Percentiles rank a stretch among this genome's conserved stretches.
phyloP scores from a whole-genome alignment of 1,140 invertebrate species.

The Caenorhabditis remanei region DNA sequence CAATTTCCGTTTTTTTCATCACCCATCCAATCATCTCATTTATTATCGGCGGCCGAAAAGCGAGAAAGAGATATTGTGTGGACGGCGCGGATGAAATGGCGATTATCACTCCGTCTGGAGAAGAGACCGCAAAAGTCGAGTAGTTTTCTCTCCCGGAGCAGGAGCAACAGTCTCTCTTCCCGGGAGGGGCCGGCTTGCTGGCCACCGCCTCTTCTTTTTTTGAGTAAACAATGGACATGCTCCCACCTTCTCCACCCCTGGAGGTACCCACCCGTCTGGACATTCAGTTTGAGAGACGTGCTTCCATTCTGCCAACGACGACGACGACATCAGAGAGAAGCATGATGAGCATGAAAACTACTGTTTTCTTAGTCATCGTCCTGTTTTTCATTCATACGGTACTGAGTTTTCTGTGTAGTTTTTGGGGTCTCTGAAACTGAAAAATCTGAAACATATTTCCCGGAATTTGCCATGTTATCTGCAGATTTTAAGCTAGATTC shows the following conservation, averaged over 20 bases:
- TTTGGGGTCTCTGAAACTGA: too few species aligned
- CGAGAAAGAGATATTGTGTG: conserved; percentile 19
- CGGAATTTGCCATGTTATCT: too few species aligned
- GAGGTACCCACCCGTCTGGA: neutral
- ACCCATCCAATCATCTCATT: neutral
- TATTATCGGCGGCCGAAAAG: neutral
- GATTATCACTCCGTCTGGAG: neutral
- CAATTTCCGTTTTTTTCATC: conserved; percentile 37
- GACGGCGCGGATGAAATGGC: neutral
- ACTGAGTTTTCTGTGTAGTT: neutral
- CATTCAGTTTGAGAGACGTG: conserved; percentile 1
- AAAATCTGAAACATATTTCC: too few species aligned
- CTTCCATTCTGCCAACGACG: neutral
- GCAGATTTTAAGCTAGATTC: too few species aligned
- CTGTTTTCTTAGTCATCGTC: neutral
- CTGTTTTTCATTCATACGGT: conserved; percentile 30
- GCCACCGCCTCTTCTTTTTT: conserved; percentile 41
- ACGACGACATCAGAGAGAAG: neutral
- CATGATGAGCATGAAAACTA: conserved; percentile 7
- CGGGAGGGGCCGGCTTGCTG: conserved; percentile 7
- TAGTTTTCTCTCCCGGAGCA: neutral
- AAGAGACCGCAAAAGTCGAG: conserved; percentile 7
- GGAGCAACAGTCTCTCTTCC: neutral
- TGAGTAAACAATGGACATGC: conserved; percentile 33
- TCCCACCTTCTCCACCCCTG: conserved; percentile 12